Evolutionary conservation across 2,113 vertebrate species (phyloP).

Genomic region (Lota lota): DNA sequence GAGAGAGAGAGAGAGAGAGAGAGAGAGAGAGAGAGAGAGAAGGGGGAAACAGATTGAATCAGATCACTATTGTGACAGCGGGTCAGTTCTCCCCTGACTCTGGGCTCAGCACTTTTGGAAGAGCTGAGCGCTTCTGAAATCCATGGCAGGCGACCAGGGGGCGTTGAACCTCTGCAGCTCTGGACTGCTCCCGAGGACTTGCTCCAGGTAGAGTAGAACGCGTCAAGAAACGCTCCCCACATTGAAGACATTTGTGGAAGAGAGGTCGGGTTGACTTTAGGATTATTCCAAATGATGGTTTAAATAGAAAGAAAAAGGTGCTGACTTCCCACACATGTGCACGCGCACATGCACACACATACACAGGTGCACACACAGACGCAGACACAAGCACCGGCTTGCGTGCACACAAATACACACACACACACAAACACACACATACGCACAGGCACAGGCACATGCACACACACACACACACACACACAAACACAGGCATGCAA

Average conservation of each 20-base stretch:
- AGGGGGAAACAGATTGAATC: not conserved
- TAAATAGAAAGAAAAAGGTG: not conserved
- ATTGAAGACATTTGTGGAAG: no score
- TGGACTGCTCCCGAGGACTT: no score
- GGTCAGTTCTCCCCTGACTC: conserved; percentile 26
- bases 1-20: no score
- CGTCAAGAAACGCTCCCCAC: no score
- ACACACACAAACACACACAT: not conserved
- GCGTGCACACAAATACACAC: not conserved
- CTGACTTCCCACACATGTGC: not conserved
- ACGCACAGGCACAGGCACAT: not conserved
- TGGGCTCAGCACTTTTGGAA: conserved; percentile 35
- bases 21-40: no score
- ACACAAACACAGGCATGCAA: not conserved
- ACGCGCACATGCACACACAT: not conserved
- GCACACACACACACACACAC: conserved; percentile 7
- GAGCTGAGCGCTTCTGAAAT: conserved; percentile 27
- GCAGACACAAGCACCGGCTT: not conserved
- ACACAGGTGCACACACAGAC: not conserved
- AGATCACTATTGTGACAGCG: conserved; percentile 6
- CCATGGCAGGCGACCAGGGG: conserved; percentile 37
- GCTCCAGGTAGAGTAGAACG: no score
- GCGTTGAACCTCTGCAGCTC: not conserved
- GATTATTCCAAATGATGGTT: no score
- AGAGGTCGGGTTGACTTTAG: no score